Base-by-base conservation (phyloP, 2,113 vertebrate species). In the Typhlomys cinereus region DNA sequence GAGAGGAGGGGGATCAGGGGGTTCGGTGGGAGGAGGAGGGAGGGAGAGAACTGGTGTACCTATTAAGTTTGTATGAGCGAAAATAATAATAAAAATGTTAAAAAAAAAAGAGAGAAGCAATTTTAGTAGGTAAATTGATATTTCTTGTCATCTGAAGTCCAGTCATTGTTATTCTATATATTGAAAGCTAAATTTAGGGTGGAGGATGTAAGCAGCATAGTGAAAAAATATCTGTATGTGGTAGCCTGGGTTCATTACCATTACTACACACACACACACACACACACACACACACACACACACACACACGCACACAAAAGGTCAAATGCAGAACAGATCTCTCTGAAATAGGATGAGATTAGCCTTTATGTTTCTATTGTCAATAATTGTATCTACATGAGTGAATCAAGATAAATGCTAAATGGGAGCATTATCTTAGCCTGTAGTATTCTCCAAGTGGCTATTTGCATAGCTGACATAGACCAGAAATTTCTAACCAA, bases 401-500 rank as follows among this genome's bases (percentile, higher is more conserved):
- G 14, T 69, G 31, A 97, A 86, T 95, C 89, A 90, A 91, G 76
- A 84, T 91, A 94, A 96, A 95, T 96, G 88, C 48, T 83, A n/a
- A 41, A 41, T 5, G 96, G 79, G 85, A 91, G 13, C 39, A 69
- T 83, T 91, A 41, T 94, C 52, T 90, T 96, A 79, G 95, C 59
- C 82, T 41, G 23, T 39, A 69, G 83, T 93, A 44, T 71, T 97
- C 94, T 82, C 94, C 62, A 94, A 95, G 75, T 87, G 97, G 87
- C 92, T 89, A 90, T 90, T 44, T 2, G 27, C 92, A 71, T 36
- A 82, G 92, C 57, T 5, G 81, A 84, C 12, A 61, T 46, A 84
- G 57, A 46, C 66, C 91, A 96, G 96, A 91, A 94, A 90, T 94
- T 88, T 95, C 90, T 96, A 97, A 0, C 25, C 67, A 97, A 94